Conservation (phyloP, 2,888 invertebrate genomes). For the Onthophagus sagittarius region DNA sequence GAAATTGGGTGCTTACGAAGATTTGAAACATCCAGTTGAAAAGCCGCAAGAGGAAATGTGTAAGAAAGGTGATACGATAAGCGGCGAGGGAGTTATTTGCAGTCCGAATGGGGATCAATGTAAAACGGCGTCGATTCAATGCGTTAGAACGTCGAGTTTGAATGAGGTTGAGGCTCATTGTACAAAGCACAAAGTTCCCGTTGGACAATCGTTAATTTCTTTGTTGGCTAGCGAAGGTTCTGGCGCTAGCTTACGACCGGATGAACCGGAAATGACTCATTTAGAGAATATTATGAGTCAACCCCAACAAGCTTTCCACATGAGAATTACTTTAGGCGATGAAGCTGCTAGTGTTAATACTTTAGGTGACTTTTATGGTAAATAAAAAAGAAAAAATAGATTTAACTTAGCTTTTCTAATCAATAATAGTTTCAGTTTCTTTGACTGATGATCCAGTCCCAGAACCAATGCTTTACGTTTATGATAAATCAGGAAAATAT, state of each 20-base stretch:
- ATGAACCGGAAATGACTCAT: constrained; percentile 39
- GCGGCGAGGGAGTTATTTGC: constrained; percentile 43
- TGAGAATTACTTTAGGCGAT: constrained; percentile 44
- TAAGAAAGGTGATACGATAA: constrained; percentile 35
- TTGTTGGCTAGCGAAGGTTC: constrained; percentile 39
- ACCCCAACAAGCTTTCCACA: constrained; percentile 41
- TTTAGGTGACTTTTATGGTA: constrained; percentile 45
- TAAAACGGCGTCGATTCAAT: constrained; percentile 44
- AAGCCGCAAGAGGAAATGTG: constrained; percentile 36
- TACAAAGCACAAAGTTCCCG: constrained; percentile 32
- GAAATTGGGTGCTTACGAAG: constrained; percentile 40
- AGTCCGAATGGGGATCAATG: constrained; percentile 44
- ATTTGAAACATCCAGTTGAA: constrained; percentile 30
- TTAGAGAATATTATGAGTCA: constrained; percentile 37
- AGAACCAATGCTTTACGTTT: constrained; percentile 45
- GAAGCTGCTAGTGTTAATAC: constrained; percentile 38
- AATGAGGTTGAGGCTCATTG: constrained; percentile 29
- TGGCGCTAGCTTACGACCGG: constrained; percentile 36
- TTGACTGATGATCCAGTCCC: constrained; percentile 42
- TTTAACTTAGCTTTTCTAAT: no score
- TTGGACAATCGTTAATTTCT: constrained; percentile 34
- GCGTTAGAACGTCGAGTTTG: constrained; percentile 34
- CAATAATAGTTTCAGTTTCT: constrained; percentile 39
- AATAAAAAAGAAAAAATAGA: constrained; percentile 2
- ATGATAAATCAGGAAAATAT: constrained; percentile 47